Evolutionary conservation across 2,888 invertebrate species (phyloP), one percentile per base, ranked within the genome.

Genomic region (Volucella bombylans): DNA sequence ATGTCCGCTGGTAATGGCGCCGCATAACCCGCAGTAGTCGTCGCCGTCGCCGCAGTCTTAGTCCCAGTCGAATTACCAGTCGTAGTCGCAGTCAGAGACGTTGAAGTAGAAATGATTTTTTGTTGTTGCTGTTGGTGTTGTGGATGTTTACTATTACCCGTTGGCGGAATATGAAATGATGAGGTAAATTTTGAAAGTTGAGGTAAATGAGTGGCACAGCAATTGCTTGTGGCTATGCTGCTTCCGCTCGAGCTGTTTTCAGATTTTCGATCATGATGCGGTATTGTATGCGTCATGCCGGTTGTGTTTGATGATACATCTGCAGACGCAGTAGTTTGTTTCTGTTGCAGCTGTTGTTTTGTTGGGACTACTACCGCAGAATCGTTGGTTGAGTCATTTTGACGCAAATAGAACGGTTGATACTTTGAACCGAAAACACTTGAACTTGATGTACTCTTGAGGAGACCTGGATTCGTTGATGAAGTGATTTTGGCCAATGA

Each of bases 401-500:
- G 86, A 14, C 83, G 86, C 65, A 87, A 86, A 86, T 87, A 87
- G 82, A 89, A 89, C 49, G 90, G 89, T 76, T 88, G 88, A 82
- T 87, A 87, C 31, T 87, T 85, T 59, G 79, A 59, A 18, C 88
- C 88, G 79, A 88, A 90, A 59, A 92, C 90, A 88, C 90, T 91
- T 73, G 91, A 91, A 87, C 92, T 92, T 78, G 92, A 92, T 10
- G 90, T 89, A 85, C 91, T 91, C 76, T 92, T 92, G 2, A 90
- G 76, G 0, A 92, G 88, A 43, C 90, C 90, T 86, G 86, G 59
- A 67, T 72, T 82, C 18, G 81, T 59, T 49, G 71, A 49, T 38
- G 82, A 31, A 1, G 31, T 31, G 31, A 31, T 31, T 31, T 31
- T 31, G 6, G 31, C 31, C 31, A 31, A 38, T 73, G 87, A 57